Conservation (phyloP, 2,797 vertebrate genomes). For the Acanthopagrus latus region DNA sequence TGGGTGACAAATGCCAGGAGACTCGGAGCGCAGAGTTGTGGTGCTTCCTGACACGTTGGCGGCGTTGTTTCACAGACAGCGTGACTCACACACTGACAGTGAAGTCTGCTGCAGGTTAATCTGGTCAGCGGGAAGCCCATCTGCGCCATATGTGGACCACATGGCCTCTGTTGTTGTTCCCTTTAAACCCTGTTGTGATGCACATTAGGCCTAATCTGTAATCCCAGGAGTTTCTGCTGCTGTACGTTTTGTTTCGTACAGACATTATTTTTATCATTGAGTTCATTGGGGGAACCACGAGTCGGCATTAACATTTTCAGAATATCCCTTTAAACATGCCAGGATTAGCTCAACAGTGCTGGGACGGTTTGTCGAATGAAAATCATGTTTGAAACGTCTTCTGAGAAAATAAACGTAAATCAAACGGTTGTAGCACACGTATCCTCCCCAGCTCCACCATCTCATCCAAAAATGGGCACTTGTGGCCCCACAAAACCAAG, state of each 20-base stretch:
- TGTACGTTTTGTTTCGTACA: conserved; percentile 10
- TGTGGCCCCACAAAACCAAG: too few relatives aligned
- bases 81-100: conserved; percentile 16
- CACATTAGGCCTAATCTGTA: conserved; percentile 59
- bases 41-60: conserved; percentile 29
- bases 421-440: too few relatives aligned
- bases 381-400: background rate
- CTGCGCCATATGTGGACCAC: conserved; percentile 74
- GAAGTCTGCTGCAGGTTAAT: conserved; percentile 59
- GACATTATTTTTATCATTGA: background rate
- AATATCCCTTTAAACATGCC: background rate
- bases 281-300: background rate
- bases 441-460: too few relatives aligned
- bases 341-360: background rate
- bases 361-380: background rate
- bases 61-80: background rate
- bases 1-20: background rate
- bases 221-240: conserved; percentile 34
- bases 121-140: conserved; percentile 56
- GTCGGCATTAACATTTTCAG: background rate
- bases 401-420: background rate
- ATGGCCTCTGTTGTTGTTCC: conserved; percentile 51
- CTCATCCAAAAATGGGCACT: too few relatives aligned
- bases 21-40: background rate
- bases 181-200: conserved; percentile 57